Conservation (phyloP, 1,140 invertebrate species). For the Batillaria attramentaria region DNA sequence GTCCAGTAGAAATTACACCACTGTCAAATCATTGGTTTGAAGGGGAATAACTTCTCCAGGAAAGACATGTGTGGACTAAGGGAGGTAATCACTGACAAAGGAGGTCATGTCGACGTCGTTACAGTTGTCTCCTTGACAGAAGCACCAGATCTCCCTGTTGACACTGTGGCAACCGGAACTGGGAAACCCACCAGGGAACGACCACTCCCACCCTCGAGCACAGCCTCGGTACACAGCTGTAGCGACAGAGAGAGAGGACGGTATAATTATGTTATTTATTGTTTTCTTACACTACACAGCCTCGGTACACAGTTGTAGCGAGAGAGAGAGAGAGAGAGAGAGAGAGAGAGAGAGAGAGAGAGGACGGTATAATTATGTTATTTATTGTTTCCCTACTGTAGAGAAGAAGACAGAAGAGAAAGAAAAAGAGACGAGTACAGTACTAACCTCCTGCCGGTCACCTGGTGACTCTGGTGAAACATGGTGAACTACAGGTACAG, state of each 20-base stretch:
- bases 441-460: too few species aligned
- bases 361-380: background rate
- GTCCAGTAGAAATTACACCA: too few species aligned
- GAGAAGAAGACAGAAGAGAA: too few species aligned
- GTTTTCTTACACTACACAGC: background rate
- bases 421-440: too few species aligned
- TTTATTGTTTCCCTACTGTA: background rate
- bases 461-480: too few species aligned
- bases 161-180: background rate
- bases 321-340: too few species aligned
- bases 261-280: background rate
- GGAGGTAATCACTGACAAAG: background rate
- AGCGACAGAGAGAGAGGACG: background rate
- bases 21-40: too few species aligned
- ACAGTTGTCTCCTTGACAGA: slow-evolving; percentile 15
- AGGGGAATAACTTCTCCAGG: too few species aligned
- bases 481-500: too few species aligned
- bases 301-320: background rate
- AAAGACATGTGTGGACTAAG: too few species aligned
- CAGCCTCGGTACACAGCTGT: slow-evolving; percentile 24
- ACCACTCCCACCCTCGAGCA: background rate
- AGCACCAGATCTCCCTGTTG: background rate
- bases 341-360: too few species aligned
- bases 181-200: slow-evolving; percentile 6
- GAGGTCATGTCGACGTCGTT: background rate